These are phyloP conservation scores for Montipora capitata DNA, from an alignment of 92 coral and sea anemone genomes.

Conservation along the genomic window DNA sequence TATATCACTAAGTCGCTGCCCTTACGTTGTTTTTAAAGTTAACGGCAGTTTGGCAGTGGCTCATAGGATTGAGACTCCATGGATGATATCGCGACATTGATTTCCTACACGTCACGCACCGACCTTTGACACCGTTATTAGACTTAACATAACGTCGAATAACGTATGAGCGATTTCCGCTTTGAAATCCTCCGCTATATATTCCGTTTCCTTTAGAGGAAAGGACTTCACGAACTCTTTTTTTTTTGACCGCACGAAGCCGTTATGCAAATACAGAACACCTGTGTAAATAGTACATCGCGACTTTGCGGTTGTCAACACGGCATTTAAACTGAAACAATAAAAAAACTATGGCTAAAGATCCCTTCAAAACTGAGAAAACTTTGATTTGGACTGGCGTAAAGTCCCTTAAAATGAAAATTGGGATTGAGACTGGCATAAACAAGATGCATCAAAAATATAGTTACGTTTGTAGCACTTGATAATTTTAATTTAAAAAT, in stretches of 20 bases:
- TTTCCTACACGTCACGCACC: slow-evolving; percentile 4
- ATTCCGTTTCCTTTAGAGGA: too few species aligned
- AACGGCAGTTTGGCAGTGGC: too few species aligned
- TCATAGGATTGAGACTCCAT: too few species aligned
- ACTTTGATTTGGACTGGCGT: slow-evolving; percentile 15
- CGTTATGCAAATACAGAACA: too few species aligned
- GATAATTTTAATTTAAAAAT: slow-evolving; percentile 4
- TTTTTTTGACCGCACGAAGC: slow-evolving; percentile 2
- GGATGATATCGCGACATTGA: too few species aligned
- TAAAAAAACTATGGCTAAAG: slow-evolving; percentile 10
- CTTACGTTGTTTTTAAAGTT: too few species aligned
- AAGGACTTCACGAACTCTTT: slow-evolving; percentile 7
- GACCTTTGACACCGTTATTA: too few species aligned
- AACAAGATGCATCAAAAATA: slow-evolving; percentile 9
- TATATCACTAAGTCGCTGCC: not conserved
- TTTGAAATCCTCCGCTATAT: too few species aligned
- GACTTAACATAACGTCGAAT: slow-evolving; percentile 6
- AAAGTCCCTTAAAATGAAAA: slow-evolving; percentile 7
- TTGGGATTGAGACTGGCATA: not conserved
- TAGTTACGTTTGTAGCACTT: slow-evolving; percentile 5
- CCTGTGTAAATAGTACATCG: not conserved
- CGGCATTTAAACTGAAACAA: slow-evolving; percentile 11
- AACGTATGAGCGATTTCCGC: too few species aligned
- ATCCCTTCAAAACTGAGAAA: slow-evolving; percentile 13
- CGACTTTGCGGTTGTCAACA: slow-evolving; percentile 9